Percentiles rank a stretch among this genome's conserved stretches.
phyloP scores from a whole-genome alignment of 1,140 invertebrate genomes.

The Scaptomyza montana region DNA sequence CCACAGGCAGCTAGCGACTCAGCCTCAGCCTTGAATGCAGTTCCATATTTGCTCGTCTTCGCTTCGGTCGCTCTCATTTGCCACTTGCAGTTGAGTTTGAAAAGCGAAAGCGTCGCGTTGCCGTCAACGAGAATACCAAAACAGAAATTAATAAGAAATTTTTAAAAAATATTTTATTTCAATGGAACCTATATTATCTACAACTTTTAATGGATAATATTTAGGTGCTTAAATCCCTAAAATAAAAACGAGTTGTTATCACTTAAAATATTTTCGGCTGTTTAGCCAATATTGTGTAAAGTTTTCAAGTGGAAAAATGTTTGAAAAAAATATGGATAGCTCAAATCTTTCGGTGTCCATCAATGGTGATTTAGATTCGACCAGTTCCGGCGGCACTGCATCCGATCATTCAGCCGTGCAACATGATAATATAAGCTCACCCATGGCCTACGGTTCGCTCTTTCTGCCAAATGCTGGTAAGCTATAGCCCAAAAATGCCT shows the following conservation, averaged over 20 bases:
- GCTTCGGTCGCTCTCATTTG: slow-evolving; percentile 32
- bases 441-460: slow-evolving; percentile 74
- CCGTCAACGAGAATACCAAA: slow-evolving; percentile 9
- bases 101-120: slow-evolving; percentile 67
- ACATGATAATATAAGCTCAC: slow-evolving; percentile 79
- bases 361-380: slow-evolving; percentile 77
- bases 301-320: slow-evolving; percentile 50
- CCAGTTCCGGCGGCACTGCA: slow-evolving; percentile 79
- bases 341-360: slow-evolving; percentile 72
- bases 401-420: slow-evolving; percentile 77
- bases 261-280: background rate
- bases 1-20: slow-evolving; percentile 34
- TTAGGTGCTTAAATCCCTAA: background rate
- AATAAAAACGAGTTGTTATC: background rate
- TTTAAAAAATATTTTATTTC: too few species aligned
- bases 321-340: slow-evolving; percentile 78
- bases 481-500: slow-evolving; percentile 36
- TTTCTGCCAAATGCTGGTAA: slow-evolving; percentile 79
- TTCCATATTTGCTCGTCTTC: slow-evolving; percentile 38
- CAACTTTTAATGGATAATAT: slow-evolving; percentile 3
- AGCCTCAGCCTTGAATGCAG: slow-evolving; percentile 56
- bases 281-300: background rate
- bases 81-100: slow-evolving; percentile 74
- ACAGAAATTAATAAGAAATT: slow-evolving; percentile 4
- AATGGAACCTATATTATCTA: too few species aligned